Percentiles rank a stretch among this genome's conserved stretches.
Conservation (phyloP, 2,888 invertebrate species). For the Sphaerophoria rueppellii region DNA sequence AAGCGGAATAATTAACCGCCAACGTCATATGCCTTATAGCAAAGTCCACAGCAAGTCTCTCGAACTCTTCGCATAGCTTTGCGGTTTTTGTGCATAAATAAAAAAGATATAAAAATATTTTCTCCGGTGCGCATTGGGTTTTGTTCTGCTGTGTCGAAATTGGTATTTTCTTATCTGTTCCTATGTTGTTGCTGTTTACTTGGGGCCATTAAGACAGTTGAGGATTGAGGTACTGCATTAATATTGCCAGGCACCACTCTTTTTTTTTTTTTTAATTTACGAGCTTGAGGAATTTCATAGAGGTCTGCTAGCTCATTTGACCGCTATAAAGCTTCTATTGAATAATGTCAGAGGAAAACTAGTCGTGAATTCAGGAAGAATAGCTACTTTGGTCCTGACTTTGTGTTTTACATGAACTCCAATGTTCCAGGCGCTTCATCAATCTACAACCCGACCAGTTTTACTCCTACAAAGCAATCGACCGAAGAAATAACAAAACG, state of each 20-base stretch:
- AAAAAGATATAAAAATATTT: not conserved
- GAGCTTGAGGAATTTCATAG: too few species aligned
- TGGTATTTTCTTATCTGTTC: not conserved
- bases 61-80: slow-evolving; percentile 15
- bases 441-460: not conserved
- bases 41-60: not conserved
- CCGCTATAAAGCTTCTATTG: too few species aligned
- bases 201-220: not conserved
- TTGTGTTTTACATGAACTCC: too few species aligned
- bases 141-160: slow-evolving; percentile 3
- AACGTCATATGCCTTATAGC: slow-evolving; percentile 5
- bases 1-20: slow-evolving; percentile 18
- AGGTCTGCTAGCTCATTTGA: too few species aligned
- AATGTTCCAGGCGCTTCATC: not conserved
- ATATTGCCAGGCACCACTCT: too few species aligned
- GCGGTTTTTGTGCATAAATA: not conserved
- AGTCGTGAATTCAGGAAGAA: too few species aligned
- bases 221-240: not conserved
- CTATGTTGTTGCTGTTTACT: slow-evolving; percentile 5
- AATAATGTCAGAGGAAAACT: too few species aligned
- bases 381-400: too few species aligned
- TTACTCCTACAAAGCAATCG: not conserved
- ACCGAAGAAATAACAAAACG: not conserved
- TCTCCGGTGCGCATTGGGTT: not conserved
- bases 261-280: too few species aligned